These are phyloP conservation scores for Crotalus tigris DNA, from an alignment of 2,113 vertebrate genomes.

Conservation along the genomic window DNA sequence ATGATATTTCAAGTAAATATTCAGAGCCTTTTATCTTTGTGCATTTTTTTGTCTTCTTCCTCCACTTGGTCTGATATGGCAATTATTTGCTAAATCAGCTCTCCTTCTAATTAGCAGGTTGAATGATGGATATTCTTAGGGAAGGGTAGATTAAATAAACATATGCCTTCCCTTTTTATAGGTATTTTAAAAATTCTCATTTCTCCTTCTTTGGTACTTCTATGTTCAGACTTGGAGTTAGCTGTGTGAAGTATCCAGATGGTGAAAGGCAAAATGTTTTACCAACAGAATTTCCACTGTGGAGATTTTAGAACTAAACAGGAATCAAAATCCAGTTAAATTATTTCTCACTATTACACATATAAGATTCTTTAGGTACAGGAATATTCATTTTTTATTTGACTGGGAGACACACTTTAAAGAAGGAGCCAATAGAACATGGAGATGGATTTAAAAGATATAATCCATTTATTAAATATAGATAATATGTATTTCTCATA, in stretches of 20 bases:
- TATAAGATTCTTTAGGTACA: no score
- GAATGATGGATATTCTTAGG: slow-evolving; percentile 60
- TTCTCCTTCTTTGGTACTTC: slow-evolving; percentile 60
- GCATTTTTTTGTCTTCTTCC: background rate
- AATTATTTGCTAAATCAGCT: slow-evolving; percentile 54
- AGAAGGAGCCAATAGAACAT: no score
- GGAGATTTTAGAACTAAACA: background rate
- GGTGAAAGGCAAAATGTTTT: slow-evolving; percentile 60
- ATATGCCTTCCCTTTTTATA: slow-evolving; percentile 49
- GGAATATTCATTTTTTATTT: no score
- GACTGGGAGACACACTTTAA: no score
- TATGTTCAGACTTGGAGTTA: slow-evolving; percentile 67
- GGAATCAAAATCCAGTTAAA: no score
- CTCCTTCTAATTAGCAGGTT: slow-evolving; percentile 67
- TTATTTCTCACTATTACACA: no score
- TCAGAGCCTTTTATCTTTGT: slow-evolving; percentile 51
- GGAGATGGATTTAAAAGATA: no score
- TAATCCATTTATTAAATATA: no score
- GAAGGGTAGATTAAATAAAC: slow-evolving; percentile 66
- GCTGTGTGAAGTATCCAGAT: slow-evolving; percentile 58
- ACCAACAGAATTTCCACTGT: background rate
- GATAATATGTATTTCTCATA: no score
- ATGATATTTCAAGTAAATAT: slow-evolving; percentile 64
- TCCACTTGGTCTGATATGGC: slow-evolving; percentile 35
- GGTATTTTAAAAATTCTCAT: background rate